Base-by-base conservation (phyloP, 2,113 vertebrate genomes). In the Zosterops borbonicus region DNA sequence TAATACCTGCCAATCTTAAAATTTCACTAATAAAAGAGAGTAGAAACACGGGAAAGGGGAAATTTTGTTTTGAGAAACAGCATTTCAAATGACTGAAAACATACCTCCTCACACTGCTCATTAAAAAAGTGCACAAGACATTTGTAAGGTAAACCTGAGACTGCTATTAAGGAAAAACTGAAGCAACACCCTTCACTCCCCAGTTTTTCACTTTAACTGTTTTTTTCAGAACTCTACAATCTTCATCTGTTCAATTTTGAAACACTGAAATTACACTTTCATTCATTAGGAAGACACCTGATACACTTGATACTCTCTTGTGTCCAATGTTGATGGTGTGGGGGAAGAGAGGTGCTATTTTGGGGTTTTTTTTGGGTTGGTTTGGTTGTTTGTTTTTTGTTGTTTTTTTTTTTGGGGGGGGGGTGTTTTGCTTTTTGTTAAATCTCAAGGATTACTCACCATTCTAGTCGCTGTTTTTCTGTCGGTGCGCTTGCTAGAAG, bases 401-500 rank as follows among this genome's bases (percentile, higher is more conserved):
- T 39, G 9, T 39, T 11, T 39, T 11, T 39, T 33, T 85, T 39
- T 74, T 37, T 28, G 11, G 12, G 3, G 12, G 9, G 10, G 12
- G 22, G 12, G 16, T 42, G 12, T 23, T 24, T 17, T 37, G 10
- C 14, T 11, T 59, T 92, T 65, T 90, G 86, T 73, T 19, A 31
- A 70, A 59, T 21, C 87, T 75, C 70, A 49, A 82, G 84, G 82
- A 87, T 94, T 75, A 99, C 99, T 99, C 97, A 99, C 98, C 98
- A 99, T 96, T 99, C 98, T 71, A 98, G 97, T 92, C 98, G 98
- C 96, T 99, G 98, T 93, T 99, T 98, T 97, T 99, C 98, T 92
- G 98, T 98, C 77, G 98, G 97, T 81, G 98, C 98, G 6, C 98
- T 98, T 97, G 98, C 98, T 97, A 98, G 98, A 97, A 99, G 98